Evolutionary conservation across 2,888 invertebrate genomes (phyloP).

Genomic region (Thymelicus sylvestris): DNA sequence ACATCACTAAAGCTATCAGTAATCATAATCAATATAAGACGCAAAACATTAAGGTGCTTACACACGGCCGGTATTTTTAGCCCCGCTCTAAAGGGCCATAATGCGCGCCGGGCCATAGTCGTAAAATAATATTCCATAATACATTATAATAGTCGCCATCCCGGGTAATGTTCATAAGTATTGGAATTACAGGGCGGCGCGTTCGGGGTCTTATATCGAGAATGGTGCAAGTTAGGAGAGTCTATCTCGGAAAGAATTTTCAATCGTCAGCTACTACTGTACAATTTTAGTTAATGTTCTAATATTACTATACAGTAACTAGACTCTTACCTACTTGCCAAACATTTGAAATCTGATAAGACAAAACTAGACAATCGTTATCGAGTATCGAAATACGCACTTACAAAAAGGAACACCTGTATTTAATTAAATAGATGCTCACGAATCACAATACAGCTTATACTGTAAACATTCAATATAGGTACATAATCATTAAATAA

Average conservation of each 20-base stretch:
- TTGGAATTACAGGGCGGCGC: constrained; percentile 83
- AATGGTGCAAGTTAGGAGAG: constrained; percentile 47
- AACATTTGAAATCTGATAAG: too few species aligned
- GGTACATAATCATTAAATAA: background rate
- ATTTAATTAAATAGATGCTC: too few species aligned
- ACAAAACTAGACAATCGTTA: too few species aligned
- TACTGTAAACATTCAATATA: background rate
- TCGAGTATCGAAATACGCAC: too few species aligned
- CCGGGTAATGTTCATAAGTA: constrained; percentile 81
- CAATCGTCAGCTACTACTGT: too few species aligned
- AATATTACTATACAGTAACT: background rate
- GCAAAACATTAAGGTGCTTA: constrained; percentile 55
- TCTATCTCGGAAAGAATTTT: too few species aligned
- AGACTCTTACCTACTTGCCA: too few species aligned
- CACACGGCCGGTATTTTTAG: constrained; percentile 73
- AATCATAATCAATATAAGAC: constrained; percentile 43
- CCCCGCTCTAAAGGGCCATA: constrained; percentile 68
- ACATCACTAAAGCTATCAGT: constrained; percentile 27
- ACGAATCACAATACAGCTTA: too few species aligned
- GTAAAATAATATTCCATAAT: constrained; percentile 84
- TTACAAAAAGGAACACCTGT: too few species aligned
- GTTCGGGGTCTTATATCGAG: constrained; percentile 67
- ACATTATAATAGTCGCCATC: constrained; percentile 83
- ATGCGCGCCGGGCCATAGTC: constrained; percentile 67
- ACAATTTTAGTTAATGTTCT: background rate